Conservation (phyloP, 2,797 vertebrate genomes). For the Silurus aristotelis region DNA sequence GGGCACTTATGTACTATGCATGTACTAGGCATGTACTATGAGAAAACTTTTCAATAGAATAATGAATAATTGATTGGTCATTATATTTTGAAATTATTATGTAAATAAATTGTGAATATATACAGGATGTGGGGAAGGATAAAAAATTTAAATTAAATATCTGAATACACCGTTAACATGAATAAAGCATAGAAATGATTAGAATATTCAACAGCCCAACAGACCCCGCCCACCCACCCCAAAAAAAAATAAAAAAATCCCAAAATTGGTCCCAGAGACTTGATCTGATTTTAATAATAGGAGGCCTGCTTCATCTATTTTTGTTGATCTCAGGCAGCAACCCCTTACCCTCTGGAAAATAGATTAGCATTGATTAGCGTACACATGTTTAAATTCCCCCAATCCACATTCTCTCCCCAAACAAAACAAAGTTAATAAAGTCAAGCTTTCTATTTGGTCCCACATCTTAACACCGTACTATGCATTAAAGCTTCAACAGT, state of each 20-base stretch:
- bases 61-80: neutral
- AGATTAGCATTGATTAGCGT: constrained; percentile 10
- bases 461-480: neutral
- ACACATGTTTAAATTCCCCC: neutral
- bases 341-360: constrained; percentile 47
- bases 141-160: neutral
- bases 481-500: neutral
- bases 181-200: neutral
- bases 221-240: too few relatives aligned
- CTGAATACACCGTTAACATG: neutral
- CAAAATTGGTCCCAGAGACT: constrained; percentile 54
- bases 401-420: too few relatives aligned
- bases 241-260: neutral
- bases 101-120: neutral
- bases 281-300: constrained; percentile 64
- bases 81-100: neutral
- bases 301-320: constrained; percentile 51
- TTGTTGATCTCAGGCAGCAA: constrained; percentile 59
- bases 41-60: too few relatives aligned
- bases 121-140: neutral
- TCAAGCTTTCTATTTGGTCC: neutral
- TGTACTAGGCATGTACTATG: too few relatives aligned
- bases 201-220: neutral
- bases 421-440: neutral
- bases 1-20: too few relatives aligned